phyloP scores from a whole-genome alignment of 2,797 vertebrate genomes.

The Poecilia picta region DNA sequence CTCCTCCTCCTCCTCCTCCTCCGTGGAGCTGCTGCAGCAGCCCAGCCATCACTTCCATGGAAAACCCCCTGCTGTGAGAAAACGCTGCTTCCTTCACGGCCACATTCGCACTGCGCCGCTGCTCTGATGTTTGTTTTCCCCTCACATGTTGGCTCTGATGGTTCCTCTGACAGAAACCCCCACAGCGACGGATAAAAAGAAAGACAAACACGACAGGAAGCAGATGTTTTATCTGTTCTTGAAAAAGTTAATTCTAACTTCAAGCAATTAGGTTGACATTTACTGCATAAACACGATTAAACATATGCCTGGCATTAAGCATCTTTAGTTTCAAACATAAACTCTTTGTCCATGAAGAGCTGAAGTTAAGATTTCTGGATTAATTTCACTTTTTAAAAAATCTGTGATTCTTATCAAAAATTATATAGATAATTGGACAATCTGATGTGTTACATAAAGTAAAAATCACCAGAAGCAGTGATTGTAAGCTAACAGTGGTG shows the following conservation, averaged over 20 bases:
- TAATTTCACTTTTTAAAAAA: neutral
- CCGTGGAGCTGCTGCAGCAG: slow-evolving; percentile 93
- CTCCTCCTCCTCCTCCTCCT: slow-evolving; percentile 83
- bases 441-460: neutral
- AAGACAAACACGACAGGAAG: slow-evolving; percentile 1
- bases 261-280: neutral
- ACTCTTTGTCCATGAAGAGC: neutral
- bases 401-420: neutral
- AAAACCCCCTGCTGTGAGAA: slow-evolving; percentile 93
- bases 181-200: neutral
- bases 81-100: slow-evolving; percentile 1
- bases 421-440: neutral
- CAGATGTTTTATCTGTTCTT: slow-evolving; percentile 5
- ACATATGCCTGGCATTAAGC: neutral
- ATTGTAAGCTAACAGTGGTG: neutral
- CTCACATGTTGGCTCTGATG: slow-evolving; percentile 1
- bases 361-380: neutral
- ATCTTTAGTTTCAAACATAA: neutral
- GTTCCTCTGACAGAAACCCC: slow-evolving; percentile 1
- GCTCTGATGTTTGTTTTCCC: slow-evolving; percentile 15
- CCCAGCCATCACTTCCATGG: slow-evolving; percentile 92
- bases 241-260: slow-evolving; percentile 4
- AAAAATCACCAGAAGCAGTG: neutral
- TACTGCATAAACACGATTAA: neutral
- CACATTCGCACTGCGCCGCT: slow-evolving; percentile 1